Base-by-base conservation (phyloP, 2,888 invertebrate species). In the Mystacides longicornis region DNA sequence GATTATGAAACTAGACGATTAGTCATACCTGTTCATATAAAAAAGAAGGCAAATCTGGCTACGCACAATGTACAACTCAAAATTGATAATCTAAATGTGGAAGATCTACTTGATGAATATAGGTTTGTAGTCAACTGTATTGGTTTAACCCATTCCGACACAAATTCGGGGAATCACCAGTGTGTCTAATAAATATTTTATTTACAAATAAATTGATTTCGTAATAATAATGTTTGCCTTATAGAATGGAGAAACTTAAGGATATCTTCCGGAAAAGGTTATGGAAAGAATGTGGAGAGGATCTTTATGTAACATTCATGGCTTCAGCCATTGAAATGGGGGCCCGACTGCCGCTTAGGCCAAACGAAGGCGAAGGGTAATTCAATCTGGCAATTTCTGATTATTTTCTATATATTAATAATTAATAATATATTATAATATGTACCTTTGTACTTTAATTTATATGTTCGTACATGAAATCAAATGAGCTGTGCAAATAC, bases 41-140 rank as follows among this genome's bases (percentile, higher is more conserved):
- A 77, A 2, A 79, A 82, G 16, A 89, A 87, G 65, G 71, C 78
- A 56, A 81, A 80, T 62, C 80, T 84, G 60, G 84, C 89, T 0
- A 81, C 80, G 45, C 84, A 86, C 67, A 85, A 92, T 65, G 85
- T 93, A 3, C 87, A 91, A 67, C 74, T 94, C 65, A 93, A 93
- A 72, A 89, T 94, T 49, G 88, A 92, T 68, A 93, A 93, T 70
- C 73, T 93, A 21, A 92, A 93, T 67, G 89, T 93, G 52, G 90
- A 92, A 62, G 92, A 94, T 67, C 77, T 93, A 66, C 85, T 93
- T 67, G 86, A 90, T 69, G 80, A 81, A 16, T 81, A 75, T 27
- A 77, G 80, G 77, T 75, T 7, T 20, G 16, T 27, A 7, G 27
- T 27, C 11, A 27, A n/a, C n/a, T n/a, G n/a, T n/a, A n/a, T n/a